Conservation (phyloP, 2,888 invertebrate species). For the Caenorhabditis imperialis region DNA sequence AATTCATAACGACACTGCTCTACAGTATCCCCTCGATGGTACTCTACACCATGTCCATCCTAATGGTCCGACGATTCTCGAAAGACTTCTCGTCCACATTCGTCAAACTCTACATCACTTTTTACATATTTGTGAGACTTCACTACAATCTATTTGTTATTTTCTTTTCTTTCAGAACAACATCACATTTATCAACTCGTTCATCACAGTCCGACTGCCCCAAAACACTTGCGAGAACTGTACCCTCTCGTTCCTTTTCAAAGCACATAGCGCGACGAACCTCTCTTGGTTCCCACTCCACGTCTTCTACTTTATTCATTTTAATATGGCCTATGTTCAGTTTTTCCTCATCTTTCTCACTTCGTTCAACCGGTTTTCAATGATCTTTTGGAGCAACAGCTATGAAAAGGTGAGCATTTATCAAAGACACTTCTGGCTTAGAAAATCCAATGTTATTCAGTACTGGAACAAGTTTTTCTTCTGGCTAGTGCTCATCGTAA, state of each 20-base stretch:
- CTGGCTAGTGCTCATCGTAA: neutral
- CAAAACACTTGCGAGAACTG: slow-evolving; percentile 48
- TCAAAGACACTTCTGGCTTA: neutral
- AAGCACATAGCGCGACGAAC: slow-evolving; percentile 15
- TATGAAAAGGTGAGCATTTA: slow-evolving; percentile 29
- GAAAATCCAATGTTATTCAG: neutral
- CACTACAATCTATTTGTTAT: neutral
- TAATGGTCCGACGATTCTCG: slow-evolving; percentile 11
- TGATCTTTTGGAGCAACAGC: slow-evolving; percentile 30
- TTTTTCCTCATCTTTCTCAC: slow-evolving; percentile 42
- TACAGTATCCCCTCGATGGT: slow-evolving; percentile 38
- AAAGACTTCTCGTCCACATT: slow-evolving; percentile 44
- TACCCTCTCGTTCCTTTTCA: slow-evolving; percentile 28
- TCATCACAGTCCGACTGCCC: slow-evolving; percentile 43
- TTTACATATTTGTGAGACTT: slow-evolving; percentile 42
- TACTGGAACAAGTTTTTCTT: slow-evolving; percentile 24
- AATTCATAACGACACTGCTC: slow-evolving; percentile 34
- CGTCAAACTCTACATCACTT: slow-evolving; percentile 17
- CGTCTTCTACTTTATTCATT: slow-evolving; percentile 45
- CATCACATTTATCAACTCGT: slow-evolving; percentile 46
- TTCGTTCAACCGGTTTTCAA: slow-evolving; percentile 34
- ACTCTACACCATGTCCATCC: slow-evolving; percentile 20
- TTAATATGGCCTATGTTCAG: slow-evolving; percentile 40
- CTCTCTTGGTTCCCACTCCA: slow-evolving; percentile 40
- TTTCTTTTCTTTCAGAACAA: slow-evolving; percentile 38